Percentiles rank a stretch among this genome's conserved stretches.
phyloP scores from a whole-genome alignment of 2,113 vertebrate species.

The Crotophaga sulcirostris region DNA sequence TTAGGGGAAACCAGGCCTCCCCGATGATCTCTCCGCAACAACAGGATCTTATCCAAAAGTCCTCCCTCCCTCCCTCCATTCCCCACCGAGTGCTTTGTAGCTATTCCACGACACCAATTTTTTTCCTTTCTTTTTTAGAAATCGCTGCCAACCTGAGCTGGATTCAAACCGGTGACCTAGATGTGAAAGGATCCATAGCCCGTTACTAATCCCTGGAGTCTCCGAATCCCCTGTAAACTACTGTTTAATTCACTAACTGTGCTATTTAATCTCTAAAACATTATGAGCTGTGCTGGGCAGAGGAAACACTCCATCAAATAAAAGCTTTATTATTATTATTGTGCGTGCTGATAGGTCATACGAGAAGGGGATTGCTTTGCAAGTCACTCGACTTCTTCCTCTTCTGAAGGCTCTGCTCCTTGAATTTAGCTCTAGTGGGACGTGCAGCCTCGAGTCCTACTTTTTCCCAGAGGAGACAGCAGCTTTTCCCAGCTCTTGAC shows the following conservation, averaged over 20 bases:
- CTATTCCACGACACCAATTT: neutral
- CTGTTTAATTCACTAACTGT: slow-evolving; percentile 72
- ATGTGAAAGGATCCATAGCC: slow-evolving; percentile 65
- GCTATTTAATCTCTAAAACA: slow-evolving; percentile 69
- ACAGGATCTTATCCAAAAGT: neutral
- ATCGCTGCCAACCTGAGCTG: slow-evolving; percentile 37
- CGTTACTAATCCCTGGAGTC: slow-evolving; percentile 64
- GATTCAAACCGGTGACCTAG: slow-evolving; percentile 62
- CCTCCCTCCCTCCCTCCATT: neutral
- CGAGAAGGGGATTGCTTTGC: slow-evolving; percentile 46
- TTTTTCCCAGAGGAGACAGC: neutral
- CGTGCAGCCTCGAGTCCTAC: neutral
- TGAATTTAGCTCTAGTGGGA: slow-evolving; percentile 16
- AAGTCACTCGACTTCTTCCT: neutral
- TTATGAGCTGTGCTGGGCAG: slow-evolving; percentile 50
- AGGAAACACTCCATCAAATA: slow-evolving; percentile 64
- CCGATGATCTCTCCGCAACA: fast-evolving
- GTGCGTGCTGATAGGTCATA: slow-evolving; percentile 16
- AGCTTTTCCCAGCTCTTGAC: neutral
- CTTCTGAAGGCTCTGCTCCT: slow-evolving; percentile 15
- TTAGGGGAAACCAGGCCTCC: neutral
- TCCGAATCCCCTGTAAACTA: slow-evolving; percentile 65
- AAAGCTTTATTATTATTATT: slow-evolving; percentile 68
- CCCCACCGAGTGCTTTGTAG: neutral
- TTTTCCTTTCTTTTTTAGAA: neutral